A percentile compares a stretch with the other conserved stretches of the same genome.
These are phyloP conservation scores for Aspidiotus destructor DNA, from an alignment of 2,888 invertebrate species.

Conservation along the genomic window DNA sequence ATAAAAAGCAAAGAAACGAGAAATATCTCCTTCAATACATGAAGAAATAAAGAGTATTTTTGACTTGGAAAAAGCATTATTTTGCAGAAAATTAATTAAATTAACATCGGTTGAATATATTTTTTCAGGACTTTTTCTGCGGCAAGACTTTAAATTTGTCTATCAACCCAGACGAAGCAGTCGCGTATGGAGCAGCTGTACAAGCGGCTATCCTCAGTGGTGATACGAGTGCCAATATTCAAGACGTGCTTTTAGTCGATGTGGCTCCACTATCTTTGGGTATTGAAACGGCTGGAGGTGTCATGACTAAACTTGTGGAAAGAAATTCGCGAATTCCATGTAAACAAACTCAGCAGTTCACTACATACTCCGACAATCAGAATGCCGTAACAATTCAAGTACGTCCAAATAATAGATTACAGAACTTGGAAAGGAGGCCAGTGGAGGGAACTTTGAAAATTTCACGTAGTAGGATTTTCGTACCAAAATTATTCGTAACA, in stretches of 20 bases:
- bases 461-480: too few species aligned
- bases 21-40: not conserved
- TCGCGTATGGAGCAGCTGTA: slow-evolving; percentile 88
- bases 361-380: slow-evolving; percentile 87
- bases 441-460: too few species aligned
- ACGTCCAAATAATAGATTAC: not conserved
- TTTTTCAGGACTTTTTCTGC: slow-evolving; percentile 58
- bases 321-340: slow-evolving; percentile 50
- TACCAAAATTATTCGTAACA: too few species aligned
- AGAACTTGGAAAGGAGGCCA: too few species aligned
- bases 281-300: slow-evolving; percentile 71
- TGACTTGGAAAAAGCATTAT: not conserved
- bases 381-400: slow-evolving; percentile 73
- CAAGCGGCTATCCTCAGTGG: slow-evolving; percentile 83
- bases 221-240: slow-evolving; percentile 52
- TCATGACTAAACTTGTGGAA: slow-evolving; percentile 58
- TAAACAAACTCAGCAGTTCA: slow-evolving; percentile 59
- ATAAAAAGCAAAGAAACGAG: not conserved
- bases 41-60: not conserved
- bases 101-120: not conserved
- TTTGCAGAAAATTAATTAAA: too few species aligned
- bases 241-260: slow-evolving; percentile 61
- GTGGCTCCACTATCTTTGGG: slow-evolving; percentile 60
- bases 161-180: slow-evolving; percentile 82
- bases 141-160: slow-evolving; percentile 74